phyloP scores from a whole-genome alignment of 37 sponge, comb jelly and placozoan species.

The Oscarella lobularis region DNA sequence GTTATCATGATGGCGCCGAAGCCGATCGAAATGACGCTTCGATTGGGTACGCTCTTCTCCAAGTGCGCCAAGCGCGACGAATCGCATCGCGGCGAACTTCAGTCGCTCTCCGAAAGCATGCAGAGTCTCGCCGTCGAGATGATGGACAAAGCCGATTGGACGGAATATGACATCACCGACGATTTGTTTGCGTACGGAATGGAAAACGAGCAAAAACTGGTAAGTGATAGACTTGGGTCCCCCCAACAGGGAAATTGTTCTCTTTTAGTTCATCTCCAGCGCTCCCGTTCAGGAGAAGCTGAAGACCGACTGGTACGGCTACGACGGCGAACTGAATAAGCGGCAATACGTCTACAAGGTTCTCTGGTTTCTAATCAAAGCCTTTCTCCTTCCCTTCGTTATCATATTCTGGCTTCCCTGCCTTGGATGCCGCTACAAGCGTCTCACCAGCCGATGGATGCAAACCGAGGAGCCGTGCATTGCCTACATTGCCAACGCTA shows the following conservation, averaged over 20 bases:
- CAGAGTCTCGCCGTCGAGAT: neutral
- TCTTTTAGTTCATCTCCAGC: too few species aligned
- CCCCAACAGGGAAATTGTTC: too few species aligned
- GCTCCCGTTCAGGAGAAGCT: neutral
- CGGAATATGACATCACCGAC: too few species aligned
- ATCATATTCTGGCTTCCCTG: neutral
- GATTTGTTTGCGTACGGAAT: too few species aligned
- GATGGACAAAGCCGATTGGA: too few species aligned
- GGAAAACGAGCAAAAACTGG: too few species aligned
- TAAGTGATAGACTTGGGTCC: too few species aligned
- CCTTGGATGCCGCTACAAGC: neutral
- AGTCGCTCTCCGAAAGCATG: neutral
- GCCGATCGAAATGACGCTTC: neutral
- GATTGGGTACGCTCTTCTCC: neutral
- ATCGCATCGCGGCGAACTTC: neutral
- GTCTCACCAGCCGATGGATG: neutral
- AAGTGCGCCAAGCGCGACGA: neutral
- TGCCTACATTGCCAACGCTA: neutral
- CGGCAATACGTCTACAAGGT: neutral
- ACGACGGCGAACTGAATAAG: neutral
- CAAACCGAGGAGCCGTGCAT: neutral
- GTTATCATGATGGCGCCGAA: neutral
- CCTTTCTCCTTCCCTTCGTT: neutral
- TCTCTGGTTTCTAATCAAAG: neutral
- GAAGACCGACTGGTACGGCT: neutral